Evolutionary conservation across 2,888 invertebrate genomes (phyloP), one percentile per base, ranked within the genome.

Genomic region (Opisthograptis luteolata): DNA sequence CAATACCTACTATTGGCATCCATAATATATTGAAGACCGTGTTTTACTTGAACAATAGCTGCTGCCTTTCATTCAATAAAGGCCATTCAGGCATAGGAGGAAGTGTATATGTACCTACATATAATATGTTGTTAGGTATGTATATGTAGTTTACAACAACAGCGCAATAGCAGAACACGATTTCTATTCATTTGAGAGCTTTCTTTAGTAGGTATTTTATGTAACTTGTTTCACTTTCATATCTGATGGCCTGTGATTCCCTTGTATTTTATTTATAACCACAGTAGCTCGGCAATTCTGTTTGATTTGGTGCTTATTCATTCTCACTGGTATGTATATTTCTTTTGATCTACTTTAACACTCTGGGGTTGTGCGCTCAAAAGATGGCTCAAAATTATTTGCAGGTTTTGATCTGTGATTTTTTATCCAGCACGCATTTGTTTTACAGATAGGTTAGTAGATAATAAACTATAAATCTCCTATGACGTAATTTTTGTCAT

Each of bases 181-280:
- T 81, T 79, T 73, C 76, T 74, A 73, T 71, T 76, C 70, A 62
- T 66, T 74, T 70, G 68, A 66, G 62, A 64, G 63, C 69, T 76
- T 76, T 72, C 71, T 69, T 71, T 67, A 57, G 9, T 5, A 20
- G 68, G 55, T 56, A 60, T 57, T 53, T n/a, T n/a, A n/a, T n/a
- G n/a, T n/a, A n/a, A 60, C 58, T 54, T 66, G 53, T 62, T 66
- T 64, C 57, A 55, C 55, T 63, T 68, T 69, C 52, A 36, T 46
- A 30, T 49, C 30, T 48, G n/a, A 53, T 41, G 15, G 41, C 30
- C 32, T 45, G 10, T 10, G 8, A 35, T 12, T 8, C 24, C 17
- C 17, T 37, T 24, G 17, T 48, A 36, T 48, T 30, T 41, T 36
- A 48, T 42, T 31, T 48, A 28, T 9, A 48, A n/a, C 41, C 48